Percentiles rank a stretch among this genome's conserved stretches.
phyloP scores from a whole-genome alignment of 92 coral and sea anemone species.

The Heliopora coerulea region DNA sequence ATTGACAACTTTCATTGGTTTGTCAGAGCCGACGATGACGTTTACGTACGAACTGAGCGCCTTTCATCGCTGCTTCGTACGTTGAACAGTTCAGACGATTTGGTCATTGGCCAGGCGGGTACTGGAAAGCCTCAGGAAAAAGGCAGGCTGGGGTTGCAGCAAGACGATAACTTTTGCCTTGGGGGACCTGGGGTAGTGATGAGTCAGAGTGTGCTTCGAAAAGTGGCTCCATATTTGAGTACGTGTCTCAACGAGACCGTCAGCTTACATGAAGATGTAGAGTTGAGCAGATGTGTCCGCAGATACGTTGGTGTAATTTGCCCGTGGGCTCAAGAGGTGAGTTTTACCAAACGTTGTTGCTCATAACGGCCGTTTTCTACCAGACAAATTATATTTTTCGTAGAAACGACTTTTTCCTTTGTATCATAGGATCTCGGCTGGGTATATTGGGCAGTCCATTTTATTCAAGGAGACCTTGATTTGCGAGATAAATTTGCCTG shows the following conservation, averaged over 20 bases:
- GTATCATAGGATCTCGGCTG: too few relatives aligned
- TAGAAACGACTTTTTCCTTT: too few relatives aligned
- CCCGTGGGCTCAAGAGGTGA: slow-evolving; percentile 49
- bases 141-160: slow-evolving; percentile 71
- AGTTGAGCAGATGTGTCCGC: slow-evolving; percentile 40
- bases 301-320: slow-evolving; percentile 28
- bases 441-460: too few relatives aligned
- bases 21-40: slow-evolving; percentile 96
- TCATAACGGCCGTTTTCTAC: too few relatives aligned
- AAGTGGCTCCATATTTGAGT: slow-evolving; percentile 83
- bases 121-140: slow-evolving; percentile 75
- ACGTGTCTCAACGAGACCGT: slow-evolving; percentile 73
- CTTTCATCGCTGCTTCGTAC: slow-evolving; percentile 73
- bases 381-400: too few relatives aligned
- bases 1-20: slow-evolving; percentile 93
- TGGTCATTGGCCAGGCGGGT: slow-evolving; percentile 94
- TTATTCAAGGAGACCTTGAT: too few relatives aligned
- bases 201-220: slow-evolving; percentile 84
- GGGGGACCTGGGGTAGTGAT: slow-evolving; percentile 95
- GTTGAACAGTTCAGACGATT: slow-evolving; percentile 84
- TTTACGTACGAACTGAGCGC: slow-evolving; percentile 76
- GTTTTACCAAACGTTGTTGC: too few relatives aligned
- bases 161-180: slow-evolving; percentile 90
- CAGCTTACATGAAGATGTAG: slow-evolving; percentile 81
- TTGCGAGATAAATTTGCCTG: too few relatives aligned